Evolutionary conservation across 2,888 invertebrate genomes (phyloP).

Genomic region (Polydesmus complanatus): DNA sequence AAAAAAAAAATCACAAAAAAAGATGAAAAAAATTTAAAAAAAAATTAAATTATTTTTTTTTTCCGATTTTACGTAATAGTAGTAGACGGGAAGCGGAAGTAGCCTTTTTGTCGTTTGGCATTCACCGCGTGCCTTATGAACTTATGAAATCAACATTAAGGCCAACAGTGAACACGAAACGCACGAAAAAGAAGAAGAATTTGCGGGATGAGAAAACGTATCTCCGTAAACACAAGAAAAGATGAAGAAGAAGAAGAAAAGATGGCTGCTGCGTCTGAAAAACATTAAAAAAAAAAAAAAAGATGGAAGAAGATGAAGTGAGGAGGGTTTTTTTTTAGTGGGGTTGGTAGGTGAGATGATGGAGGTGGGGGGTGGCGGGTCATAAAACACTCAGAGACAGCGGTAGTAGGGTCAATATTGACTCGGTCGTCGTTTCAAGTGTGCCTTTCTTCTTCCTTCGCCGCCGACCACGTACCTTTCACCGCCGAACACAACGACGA

Average conservation of each 20-base stretch:
- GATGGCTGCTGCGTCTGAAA: background rate
- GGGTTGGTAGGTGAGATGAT: background rate
- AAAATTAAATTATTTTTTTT: too few relatives aligned
- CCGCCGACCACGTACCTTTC: too few relatives aligned
- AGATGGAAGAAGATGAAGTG: too few relatives aligned
- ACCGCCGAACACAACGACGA: too few relatives aligned
- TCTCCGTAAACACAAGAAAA: background rate
- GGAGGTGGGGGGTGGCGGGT: background rate
- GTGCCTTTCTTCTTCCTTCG: too few relatives aligned
- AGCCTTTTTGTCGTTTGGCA: constrained; percentile 75
- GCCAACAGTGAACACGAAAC: constrained; percentile 31
- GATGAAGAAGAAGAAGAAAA: background rate
- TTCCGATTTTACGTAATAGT: too few relatives aligned
- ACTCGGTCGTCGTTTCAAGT: too few relatives aligned
- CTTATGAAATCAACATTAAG: constrained; percentile 65
- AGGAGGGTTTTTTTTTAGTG: too few relatives aligned
- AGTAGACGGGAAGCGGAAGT: background rate
- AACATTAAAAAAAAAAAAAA: too few relatives aligned
- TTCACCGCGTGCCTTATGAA: constrained; percentile 99
- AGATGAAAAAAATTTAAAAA: too few relatives aligned
- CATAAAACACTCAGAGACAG: background rate
- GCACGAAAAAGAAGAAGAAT: background rate
- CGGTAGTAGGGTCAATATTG: background rate
- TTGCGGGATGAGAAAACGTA: background rate
- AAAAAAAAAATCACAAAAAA: background rate